Evolutionary conservation across 2,888 invertebrate genomes (phyloP), one percentile per base, ranked within the genome.

Genomic region (Plebejus melissa): DNA sequence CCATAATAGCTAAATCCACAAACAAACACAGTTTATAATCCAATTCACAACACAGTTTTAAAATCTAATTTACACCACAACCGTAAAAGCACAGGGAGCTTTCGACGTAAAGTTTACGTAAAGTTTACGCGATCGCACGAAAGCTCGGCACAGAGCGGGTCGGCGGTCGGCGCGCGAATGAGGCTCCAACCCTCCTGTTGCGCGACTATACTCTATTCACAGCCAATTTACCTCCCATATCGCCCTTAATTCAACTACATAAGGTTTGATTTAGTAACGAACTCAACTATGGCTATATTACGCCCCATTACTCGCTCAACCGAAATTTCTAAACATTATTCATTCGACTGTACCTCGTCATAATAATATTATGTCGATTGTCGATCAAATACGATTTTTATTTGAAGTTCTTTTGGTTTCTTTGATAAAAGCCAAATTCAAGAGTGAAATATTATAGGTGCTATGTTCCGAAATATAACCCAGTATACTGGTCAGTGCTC

Each of bases 131-230:
- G 32, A 13, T 16, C 4, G 11, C 72, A 46, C 46, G 76, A 65
- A 65, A 36, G 54, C 69, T 11, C 58, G 76, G 41, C 50, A 57
- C 36, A 75, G 57, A 75, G 77, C 70, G 46, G 16, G 75, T 58
- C 79, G 78, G 74, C 77, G 57, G 54, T 16, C 80, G 75, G 74
- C 77, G 77, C 79, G 76, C 69, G 78, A 80, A 76, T 79, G 79
- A 77, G 54, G 16, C 65, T 41, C 22, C 85, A 83, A 83, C 86
- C 86, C 87, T 85, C 86, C 85, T 86, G 86, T 85, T 86, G 78
- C 78, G 76, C 82, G 83, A 71, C 77, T 80, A 78, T 22, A 28
- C 22, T 28, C 60, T 32, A 11, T 58, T 4, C 60, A 32, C 11
- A 65, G 28, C 11, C 22, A 11, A 9, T 65, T 65, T 65, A 65